Percentiles rank a stretch among this genome's conserved stretches.
These are phyloP conservation scores for Mormyrus proboscirostris DNA, from an alignment of 2,797 vertebrate genomes.

Conservation along the genomic window DNA sequence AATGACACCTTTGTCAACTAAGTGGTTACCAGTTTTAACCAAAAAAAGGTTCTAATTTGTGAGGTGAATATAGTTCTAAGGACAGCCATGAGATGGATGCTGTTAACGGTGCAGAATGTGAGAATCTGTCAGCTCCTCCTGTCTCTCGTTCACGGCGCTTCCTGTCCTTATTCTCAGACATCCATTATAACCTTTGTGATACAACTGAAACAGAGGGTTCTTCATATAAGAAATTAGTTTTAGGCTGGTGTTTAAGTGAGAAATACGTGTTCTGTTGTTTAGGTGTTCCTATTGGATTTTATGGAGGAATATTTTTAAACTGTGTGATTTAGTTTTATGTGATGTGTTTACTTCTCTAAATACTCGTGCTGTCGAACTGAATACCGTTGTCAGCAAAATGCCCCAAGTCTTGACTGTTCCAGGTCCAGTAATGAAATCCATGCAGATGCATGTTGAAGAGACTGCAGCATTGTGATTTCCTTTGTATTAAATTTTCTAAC, in stretches of 20 bases:
- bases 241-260: neutral
- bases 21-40: neutral
- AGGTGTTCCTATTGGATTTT: neutral
- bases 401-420: neutral
- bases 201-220: neutral
- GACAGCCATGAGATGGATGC: neutral
- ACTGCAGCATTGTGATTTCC: neutral
- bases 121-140: neutral
- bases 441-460: neutral
- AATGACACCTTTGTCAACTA: neutral
- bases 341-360: neutral
- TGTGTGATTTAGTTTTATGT: neutral
- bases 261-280: neutral
- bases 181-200: conserved; percentile 14
- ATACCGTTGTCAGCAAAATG: neutral
- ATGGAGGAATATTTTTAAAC: neutral
- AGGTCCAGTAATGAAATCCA: neutral
- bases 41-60: neutral
- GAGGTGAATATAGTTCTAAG: conserved; percentile 7
- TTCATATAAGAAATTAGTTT: neutral
- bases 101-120: neutral
- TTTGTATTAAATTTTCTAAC: neutral
- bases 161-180: neutral
- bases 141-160: neutral
- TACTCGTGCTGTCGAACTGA: neutral